phyloP scores from a whole-genome alignment of 1,140 invertebrate genomes.

The Drosophila paulistorum region DNA sequence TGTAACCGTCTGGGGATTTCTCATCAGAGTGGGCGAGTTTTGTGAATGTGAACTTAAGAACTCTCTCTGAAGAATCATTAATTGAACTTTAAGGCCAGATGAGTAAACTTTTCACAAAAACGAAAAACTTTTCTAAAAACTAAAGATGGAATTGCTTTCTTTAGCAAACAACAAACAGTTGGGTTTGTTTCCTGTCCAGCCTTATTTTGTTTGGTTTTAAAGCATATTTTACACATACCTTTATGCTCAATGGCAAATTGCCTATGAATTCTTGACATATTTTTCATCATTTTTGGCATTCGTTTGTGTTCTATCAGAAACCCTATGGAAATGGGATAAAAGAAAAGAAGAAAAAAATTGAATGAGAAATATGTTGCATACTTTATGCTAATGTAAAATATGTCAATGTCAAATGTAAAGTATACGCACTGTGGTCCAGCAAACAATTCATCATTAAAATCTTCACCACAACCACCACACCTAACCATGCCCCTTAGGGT shows the following conservation, averaged over 20 bases:
- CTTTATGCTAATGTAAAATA: slow-evolving; percentile 74
- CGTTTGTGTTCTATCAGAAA: slow-evolving; percentile 17
- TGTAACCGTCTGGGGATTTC: background rate
- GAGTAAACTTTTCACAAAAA: background rate
- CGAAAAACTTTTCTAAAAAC: background rate
- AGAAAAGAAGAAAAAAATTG: background rate
- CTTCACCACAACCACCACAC: slow-evolving; percentile 28
- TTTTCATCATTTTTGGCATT: slow-evolving; percentile 52
- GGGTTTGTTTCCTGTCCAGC: background rate
- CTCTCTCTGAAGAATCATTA: background rate
- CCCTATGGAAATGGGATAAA: background rate
- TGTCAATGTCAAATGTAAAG: slow-evolving; percentile 74
- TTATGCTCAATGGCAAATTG: slow-evolving; percentile 1
- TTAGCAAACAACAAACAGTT: background rate
- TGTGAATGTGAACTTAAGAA: slow-evolving; percentile 1
- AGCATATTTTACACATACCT: background rate
- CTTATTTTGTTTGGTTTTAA: too few relatives aligned
- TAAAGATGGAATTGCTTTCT: slow-evolving; percentile 4
- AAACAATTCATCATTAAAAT: slow-evolving; percentile 75
- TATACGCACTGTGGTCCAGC: slow-evolving; percentile 50
- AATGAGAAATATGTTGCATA: slow-evolving; percentile 67
- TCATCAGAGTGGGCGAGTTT: too few relatives aligned
- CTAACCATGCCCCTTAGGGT: slow-evolving; percentile 18
- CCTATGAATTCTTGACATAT: slow-evolving; percentile 45
- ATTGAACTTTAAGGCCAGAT: slow-evolving; percentile 3